These are phyloP conservation scores for Catalaphyllia jardinei DNA, from an alignment of 64 coral and sea anemone species.

Conservation along the genomic window DNA sequence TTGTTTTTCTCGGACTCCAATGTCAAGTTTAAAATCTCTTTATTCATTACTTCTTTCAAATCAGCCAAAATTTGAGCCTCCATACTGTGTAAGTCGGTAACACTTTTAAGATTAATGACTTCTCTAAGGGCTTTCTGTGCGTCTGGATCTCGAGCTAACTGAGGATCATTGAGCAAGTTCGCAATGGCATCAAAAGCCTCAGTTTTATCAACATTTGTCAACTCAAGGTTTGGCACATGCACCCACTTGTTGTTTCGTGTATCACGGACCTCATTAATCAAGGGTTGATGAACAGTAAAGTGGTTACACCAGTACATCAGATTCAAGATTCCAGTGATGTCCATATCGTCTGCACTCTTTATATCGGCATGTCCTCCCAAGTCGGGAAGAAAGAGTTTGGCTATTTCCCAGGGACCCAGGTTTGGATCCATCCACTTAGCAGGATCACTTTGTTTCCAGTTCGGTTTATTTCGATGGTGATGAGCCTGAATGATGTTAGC, in stretches of 20 bases:
- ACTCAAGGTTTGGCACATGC: constrained; percentile 28
- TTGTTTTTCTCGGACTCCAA: neutral
- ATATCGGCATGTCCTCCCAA: neutral
- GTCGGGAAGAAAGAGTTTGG: constrained; percentile 72
- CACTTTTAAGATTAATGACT: neutral
- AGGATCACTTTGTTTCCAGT: constrained; percentile 41
- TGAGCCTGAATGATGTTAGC: neutral
- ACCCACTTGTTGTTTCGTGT: constrained; percentile 39
- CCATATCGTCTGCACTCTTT: constrained; percentile 19
- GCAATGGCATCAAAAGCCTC: constrained; percentile 30
- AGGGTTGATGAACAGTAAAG: constrained; percentile 29
- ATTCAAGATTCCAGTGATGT: constrained; percentile 58
- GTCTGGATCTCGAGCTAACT: constrained; percentile 11
- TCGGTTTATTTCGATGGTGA: neutral
- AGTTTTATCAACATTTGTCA: neutral
- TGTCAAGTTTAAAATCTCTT: neutral
- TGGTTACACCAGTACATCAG: constrained; percentile 59
- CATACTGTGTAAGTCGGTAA: neutral
- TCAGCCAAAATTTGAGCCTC: neutral
- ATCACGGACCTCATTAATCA: constrained; percentile 23
- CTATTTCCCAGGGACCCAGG: constrained; percentile 59
- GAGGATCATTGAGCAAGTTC: constrained; percentile 39
- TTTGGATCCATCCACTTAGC: constrained; percentile 16
- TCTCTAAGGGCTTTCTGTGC: constrained; percentile 4
- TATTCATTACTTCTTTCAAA: neutral